A percentile compares a stretch with the other conserved stretches of the same genome.
Conservation (phyloP, 2,113 vertebrate genomes). For the Nannobrachium achirus region DNA sequence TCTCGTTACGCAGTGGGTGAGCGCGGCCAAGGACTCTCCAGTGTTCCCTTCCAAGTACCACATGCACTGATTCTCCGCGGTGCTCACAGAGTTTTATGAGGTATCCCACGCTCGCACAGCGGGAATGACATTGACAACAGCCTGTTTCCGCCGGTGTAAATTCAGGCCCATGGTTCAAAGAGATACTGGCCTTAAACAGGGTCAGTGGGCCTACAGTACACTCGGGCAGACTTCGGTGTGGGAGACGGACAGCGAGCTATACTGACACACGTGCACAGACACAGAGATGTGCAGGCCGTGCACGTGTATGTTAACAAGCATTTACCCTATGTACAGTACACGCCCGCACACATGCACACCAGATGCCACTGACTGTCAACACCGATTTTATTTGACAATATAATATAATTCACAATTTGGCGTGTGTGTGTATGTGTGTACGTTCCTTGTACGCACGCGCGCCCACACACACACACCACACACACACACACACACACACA, state of each 20-base stretch:
- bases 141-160: slow-evolving; percentile 55
- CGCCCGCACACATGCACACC: too few species aligned
- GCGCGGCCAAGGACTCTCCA: slow-evolving; percentile 17
- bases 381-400: too few species aligned
- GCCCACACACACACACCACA: too few species aligned
- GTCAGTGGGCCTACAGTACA: neutral
- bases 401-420: too few species aligned
- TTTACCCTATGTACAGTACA: too few species aligned
- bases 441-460: too few species aligned
- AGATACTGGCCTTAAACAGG: slow-evolving; percentile 17
- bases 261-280: neutral
- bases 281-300: too few species aligned
- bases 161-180: slow-evolving; percentile 20
- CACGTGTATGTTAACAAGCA: too few species aligned
- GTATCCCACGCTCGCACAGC: slow-evolving; percentile 44
- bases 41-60: slow-evolving; percentile 15
- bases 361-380: too few species aligned
- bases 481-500: too few species aligned
- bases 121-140: slow-evolving; percentile 48
- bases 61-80: slow-evolving; percentile 43
- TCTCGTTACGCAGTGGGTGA: slow-evolving; percentile 53
- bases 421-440: too few species aligned
- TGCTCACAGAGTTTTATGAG: slow-evolving; percentile 63
- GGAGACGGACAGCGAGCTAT: neutral
- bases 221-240: too few species aligned